Base-by-base conservation (phyloP, 2,888 invertebrate species). In the Drosophila emarginata region DNA sequence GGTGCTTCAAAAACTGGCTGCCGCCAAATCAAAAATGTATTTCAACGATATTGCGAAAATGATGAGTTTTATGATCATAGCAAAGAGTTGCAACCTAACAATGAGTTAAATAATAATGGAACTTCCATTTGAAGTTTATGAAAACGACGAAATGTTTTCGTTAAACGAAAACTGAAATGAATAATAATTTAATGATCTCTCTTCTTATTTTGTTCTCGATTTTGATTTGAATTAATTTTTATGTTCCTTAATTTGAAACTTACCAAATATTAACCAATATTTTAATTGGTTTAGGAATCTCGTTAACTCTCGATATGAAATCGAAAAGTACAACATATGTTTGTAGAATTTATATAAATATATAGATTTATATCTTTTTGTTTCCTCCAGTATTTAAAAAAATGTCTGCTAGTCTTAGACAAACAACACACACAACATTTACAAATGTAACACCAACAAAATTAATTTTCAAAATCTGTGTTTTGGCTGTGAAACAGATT, bases 401-500 rank as follows among this genome's bases (percentile, higher is more conserved):
- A 26, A 52, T n/a, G 39, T 64, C 77, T 68, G 64, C 84, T 78
- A 80, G 85, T 81, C 82, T 14, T 87, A 73, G 76, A 28, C 64
- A 56, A 23, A n/a, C 21, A 54, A 56, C 15, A 51, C 12, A 54
- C 11, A 52, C n/a, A n/a, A 51, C 11, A 21, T 36, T 53, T 56
- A 59, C 11, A 39, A 56, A 36, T 45, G 36, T 50, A 50, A 58
- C 37, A 54, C 11, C 15, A 54, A 21, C 15, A 60, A 39, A 52
- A 54, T 23, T 40, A 61, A 72, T 64, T 32, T 64, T 32, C 51
- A 21, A 37, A 64, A 66, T 91, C 91, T 91, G 91, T 91, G 85
- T 91, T 91, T 91, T 91, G 91, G 91, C 91, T 91, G 91, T 91
- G 91, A 91, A 90, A 90, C 91, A 91, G 91, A 91, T 89, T 88